Evolutionary conservation across 2,888 invertebrate genomes (phyloP), one percentile per base, ranked within the genome.

Genomic region (Drosophila suboccidentalis): DNA sequence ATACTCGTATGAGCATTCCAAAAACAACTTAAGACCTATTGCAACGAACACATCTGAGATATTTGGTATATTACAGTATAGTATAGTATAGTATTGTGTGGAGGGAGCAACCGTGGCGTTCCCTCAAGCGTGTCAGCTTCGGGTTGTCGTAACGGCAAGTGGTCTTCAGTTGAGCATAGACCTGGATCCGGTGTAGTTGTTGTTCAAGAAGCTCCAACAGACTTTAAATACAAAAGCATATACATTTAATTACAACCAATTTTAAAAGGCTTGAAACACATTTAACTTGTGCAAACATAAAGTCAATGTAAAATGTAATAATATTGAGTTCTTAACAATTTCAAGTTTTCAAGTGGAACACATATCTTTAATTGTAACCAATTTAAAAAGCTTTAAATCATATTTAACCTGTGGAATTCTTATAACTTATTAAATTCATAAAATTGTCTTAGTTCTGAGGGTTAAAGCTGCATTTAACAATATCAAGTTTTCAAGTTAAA

Each of bases 61-160:
- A 43, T 50, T 39, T 8, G 6, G 8, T 29, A 29, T 1, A n/a
- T n/a, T n/a, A n/a, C n/a, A 29, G 29, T 29, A 29, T 29, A 8
- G 29, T 8, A 29, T 29, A 8, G 29, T 29, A 29, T 29, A 8
- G 29, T 34, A 26, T 26, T 34, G 41, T 46, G 17, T 44, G 17
- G 41, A 44, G 53, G 58, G 61, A 54, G 59, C 72, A 76, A 75
- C 75, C 67, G 71, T 82, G 74, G 73, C 75, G 89, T 55, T 75
- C 82, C 76, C 80, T 89, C 70, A 90, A 86, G 83, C 91, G 90
- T 90, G 81, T 85, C 91, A 65, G 73, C 82, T 83, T 81, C 71
- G 71, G 78, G 57, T 80, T 71, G 73, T 89, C 71, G 78, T 80
- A 89, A 84, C 84, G 83, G 81, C 82, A 85, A 87, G 62, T 74